Percentiles rank a stretch among this genome's conserved stretches.
Conservation (phyloP, 2,113 vertebrate genomes). For the Chloropsis cyanopogon region DNA sequence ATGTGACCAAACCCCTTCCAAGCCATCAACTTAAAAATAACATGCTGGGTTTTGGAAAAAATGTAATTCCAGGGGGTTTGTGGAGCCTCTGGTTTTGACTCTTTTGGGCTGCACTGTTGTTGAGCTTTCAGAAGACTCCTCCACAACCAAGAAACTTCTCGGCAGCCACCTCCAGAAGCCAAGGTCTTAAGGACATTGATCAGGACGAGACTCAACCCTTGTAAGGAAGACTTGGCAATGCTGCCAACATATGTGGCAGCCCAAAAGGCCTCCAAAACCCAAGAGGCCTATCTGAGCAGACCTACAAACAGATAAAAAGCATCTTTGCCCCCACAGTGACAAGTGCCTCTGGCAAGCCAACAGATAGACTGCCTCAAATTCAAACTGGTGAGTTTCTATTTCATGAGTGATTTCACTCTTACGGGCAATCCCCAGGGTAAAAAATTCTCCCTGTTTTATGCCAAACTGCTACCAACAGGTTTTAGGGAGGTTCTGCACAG, state of each 20-base stretch:
- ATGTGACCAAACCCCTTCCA: slow-evolving; percentile 31
- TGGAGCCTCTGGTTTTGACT: neutral
- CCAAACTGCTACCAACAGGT: neutral
- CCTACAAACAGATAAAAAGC: neutral
- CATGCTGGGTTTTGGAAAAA: slow-evolving; percentile 29
- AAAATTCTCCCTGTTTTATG: slow-evolving; percentile 12
- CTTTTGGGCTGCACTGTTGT: neutral
- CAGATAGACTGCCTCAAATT: neutral
- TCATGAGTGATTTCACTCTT: slow-evolving; percentile 31
- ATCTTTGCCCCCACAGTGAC: neutral
- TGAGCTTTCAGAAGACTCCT: neutral
- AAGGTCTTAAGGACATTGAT: neutral
- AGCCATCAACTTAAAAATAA: slow-evolving; percentile 53
- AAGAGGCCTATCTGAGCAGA: neutral
- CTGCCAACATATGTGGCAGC: neutral
- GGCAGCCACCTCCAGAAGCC: neutral
- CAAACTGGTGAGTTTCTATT: neutral
- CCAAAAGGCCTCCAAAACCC: neutral
- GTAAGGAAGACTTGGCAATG: neutral
- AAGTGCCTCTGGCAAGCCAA: neutral
- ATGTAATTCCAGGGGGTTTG: neutral
- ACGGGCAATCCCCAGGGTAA: slow-evolving; percentile 30
- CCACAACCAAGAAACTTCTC: neutral
- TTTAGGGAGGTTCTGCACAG: slow-evolving; percentile 1
- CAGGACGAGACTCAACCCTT: neutral